A percentile compares a stretch with the other conserved stretches of the same genome.
Evolutionary conservation across 2,888 invertebrate genomes (phyloP).

Genomic region (Zootermopsis nevadensis): DNA sequence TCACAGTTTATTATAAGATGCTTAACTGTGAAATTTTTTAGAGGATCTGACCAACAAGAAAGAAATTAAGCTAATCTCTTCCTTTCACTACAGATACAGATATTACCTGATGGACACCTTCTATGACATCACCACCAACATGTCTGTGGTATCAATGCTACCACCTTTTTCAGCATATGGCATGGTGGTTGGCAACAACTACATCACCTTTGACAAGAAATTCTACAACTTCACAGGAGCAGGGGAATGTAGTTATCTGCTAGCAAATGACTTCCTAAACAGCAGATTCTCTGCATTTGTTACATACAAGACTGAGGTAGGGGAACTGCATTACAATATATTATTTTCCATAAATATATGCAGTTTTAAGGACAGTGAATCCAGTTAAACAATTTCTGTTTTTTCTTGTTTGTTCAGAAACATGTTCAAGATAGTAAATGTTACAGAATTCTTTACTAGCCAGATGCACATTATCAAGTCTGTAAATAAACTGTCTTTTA

Average conservation of each 20-base stretch:
- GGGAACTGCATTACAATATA: background rate
- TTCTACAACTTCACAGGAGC: conserved; percentile 64
- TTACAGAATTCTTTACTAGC: no score
- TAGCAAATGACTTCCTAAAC: conserved; percentile 64
- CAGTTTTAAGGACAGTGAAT: no score
- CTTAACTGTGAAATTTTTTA: no score
- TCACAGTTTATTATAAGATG: no score
- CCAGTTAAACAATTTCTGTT: no score
- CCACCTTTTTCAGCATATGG: conserved; percentile 60
- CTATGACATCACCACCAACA: conserved; percentile 24
- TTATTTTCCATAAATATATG: no score
- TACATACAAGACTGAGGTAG: conserved; percentile 63
- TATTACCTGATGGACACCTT: conserved; percentile 26
- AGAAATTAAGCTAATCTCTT: background rate
- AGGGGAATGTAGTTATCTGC: conserved; percentile 64
- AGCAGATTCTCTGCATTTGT: conserved; percentile 64
- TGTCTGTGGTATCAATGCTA: conserved; percentile 50
- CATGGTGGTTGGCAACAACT: conserved; percentile 63
- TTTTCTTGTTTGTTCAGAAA: no score
- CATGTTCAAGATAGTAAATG: no score
- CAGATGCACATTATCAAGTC: no score
- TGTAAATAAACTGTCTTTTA: no score
- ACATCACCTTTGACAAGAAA: conserved; percentile 65
- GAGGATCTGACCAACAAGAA: background rate
- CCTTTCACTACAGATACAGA: conserved; percentile 18